Evolutionary conservation across 2,888 invertebrate species (phyloP), one percentile per base, ranked within the genome.

Genomic region (Napeogenes inachia): DNA sequence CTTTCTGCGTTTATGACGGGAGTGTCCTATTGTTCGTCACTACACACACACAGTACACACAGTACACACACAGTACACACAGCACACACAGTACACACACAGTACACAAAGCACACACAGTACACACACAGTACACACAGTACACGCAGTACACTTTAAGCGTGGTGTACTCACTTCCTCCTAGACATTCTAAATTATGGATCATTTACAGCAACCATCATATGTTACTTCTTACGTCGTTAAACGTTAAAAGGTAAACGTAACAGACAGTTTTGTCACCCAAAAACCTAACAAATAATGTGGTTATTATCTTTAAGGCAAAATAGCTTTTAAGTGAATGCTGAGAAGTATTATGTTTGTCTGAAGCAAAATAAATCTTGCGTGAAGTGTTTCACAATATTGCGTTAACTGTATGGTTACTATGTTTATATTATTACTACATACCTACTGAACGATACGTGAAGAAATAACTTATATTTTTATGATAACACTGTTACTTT

Each of bases 181-280:
- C 6, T 5, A 35, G 6, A 4, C 4, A 35, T 3, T 5, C 1
- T 35, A 35, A 4, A 35, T 35, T 35, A 35, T 35, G 4, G 6
- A 6, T 35, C 4, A 5, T 35, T 35, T 35, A 50, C 21, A 50
- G 10, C 10, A 21, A 50, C 50, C 1, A 6, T 8, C 13, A 3
- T 10, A 30, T 8, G 30, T 50, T 30, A 50, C 12, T 5, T 30
- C 30, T 50, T 50, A 30, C 12, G 21, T 21, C 21, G 21, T 21
- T 21, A 21, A 21, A 21, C 21, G 21, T 21, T 21, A 21, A 21
- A n/a, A 3, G 10, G 50, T 30, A 21, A 50, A 50, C 30, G 21
- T 50, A 30, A 50, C 30, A 21, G 30, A 50, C 50, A 12, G n/a
- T 50, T 50, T 50, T 50, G 50, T 30, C 50, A 50, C 50, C 50